Evolutionary conservation across 1,140 invertebrate species (phyloP), one percentile per base, ranked within the genome.

Genomic region (Sitophilus oryzae): DNA sequence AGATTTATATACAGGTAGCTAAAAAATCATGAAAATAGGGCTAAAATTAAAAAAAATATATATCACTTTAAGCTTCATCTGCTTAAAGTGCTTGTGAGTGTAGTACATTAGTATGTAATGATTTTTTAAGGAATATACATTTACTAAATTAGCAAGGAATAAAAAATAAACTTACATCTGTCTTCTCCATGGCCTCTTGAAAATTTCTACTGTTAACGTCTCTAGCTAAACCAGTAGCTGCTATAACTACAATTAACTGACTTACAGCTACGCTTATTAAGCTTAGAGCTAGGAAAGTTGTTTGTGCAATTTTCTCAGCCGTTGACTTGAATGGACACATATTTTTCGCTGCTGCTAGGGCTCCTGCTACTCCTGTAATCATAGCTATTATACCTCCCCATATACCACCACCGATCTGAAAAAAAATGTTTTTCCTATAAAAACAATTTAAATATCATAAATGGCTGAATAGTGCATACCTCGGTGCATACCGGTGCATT

Each of bases 331-430:
- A 72, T 59, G 43, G 78, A 63, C 79, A 82, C 62, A 78, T 79
- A 58, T 76, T 75, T 52, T 77, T 78, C 36, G 81, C 76, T 21
- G 79, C 76, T 34, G 79, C 77, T 4, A 80, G 61, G 15, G 80
- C 70, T 0, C 79, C 80, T 2, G 78, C 71, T 1, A 79, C 73
- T 2, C 79, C 80, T 3, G 77, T 74, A 5, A 74, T 70, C 19
- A 79, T 74, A 10, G 79, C 77, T 23, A 79, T 66, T 47, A 78
- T 76, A 9, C 81, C 81, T 40, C 79, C 76, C 81, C 80, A 82
- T 48, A 82, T 71, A 0, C 80, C 80, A 0, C 76, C 78, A 1
- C 79, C 79, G 34, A 79, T 56, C 68, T 71, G 59, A 25, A 66
- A 63, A 43, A 54, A 48, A n/a, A n/a, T n/a, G n/a, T n/a, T n/a